Percentiles rank a stretch among this genome's conserved stretches.
phyloP scores from a whole-genome alignment of 2,113 vertebrate species.

The Dicaeum eximium region DNA sequence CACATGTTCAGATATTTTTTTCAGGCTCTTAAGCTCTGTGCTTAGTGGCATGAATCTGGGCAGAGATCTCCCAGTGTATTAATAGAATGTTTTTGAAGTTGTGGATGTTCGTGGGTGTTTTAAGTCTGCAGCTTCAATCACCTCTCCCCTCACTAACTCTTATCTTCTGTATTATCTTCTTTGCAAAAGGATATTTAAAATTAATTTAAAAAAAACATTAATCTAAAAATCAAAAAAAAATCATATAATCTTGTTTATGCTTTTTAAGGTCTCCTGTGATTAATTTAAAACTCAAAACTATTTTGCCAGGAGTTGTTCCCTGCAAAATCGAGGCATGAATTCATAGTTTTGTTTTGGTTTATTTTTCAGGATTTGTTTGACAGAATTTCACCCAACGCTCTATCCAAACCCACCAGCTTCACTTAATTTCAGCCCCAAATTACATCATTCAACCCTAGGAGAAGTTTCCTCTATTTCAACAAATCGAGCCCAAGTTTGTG shows the following conservation, averaged over 20 bases:
- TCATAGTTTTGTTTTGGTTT: background rate
- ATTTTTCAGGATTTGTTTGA: constrained; percentile 31
- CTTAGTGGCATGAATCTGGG: background rate
- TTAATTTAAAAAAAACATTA: background rate
- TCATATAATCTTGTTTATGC: background rate
- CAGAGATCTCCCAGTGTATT: background rate
- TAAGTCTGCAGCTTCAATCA: background rate
- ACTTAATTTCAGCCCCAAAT: constrained; percentile 46
- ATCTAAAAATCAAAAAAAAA: background rate
- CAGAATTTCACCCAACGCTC: constrained; percentile 5
- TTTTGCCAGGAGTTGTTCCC: background rate
- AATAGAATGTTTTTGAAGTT: background rate
- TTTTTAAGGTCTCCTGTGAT: background rate
- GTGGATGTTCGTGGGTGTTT: background rate
- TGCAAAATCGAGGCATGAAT: background rate
- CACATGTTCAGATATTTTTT: constrained; percentile 35
- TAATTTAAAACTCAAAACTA: background rate
- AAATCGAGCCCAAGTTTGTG: constrained; percentile 41
- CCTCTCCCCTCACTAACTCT: background rate
- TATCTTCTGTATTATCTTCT: background rate
- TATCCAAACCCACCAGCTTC: constrained; percentile 1
- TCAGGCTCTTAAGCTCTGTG: constrained; percentile 39
- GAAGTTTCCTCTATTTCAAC: constrained; percentile 41
- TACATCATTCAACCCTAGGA: background rate
- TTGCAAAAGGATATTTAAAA: background rate